Conservation (phyloP, 1,140 invertebrate genomes). For the Sitodiplosis mosellana region DNA sequence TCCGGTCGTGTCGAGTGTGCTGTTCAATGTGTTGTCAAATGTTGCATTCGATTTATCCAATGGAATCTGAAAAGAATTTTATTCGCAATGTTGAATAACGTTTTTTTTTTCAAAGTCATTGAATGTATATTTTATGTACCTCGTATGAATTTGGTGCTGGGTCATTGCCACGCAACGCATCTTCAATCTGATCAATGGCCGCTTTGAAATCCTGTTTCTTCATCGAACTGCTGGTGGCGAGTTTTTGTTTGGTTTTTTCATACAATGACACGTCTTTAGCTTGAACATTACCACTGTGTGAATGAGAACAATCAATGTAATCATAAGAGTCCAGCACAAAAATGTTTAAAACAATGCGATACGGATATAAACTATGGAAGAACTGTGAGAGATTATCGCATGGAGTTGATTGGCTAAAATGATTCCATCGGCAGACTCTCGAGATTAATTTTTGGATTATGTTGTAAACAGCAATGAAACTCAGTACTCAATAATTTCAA, state of each 20-base stretch:
- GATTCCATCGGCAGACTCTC: not conserved
- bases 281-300: conserved; percentile 17
- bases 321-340: too few species aligned
- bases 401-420: not conserved
- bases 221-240: conserved; percentile 21
- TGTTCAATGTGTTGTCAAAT: too few species aligned
- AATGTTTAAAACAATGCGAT: not conserved
- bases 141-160: conserved; percentile 12
- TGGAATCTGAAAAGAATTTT: too few species aligned
- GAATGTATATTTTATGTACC: too few species aligned
- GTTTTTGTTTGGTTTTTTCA: conserved; percentile 17
- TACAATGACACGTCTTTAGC: conserved; percentile 20
- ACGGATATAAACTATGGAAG: not conserved
- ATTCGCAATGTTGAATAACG: too few species aligned
- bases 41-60: too few species aligned
- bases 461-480: too few species aligned
- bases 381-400: not conserved
- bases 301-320: not conserved
- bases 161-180: conserved; percentile 19
- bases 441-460: not conserved
- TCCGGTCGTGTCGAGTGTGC: too few species aligned
- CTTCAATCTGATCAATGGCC: conserved; percentile 23
- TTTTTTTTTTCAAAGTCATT: too few species aligned
- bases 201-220: conserved; percentile 21
- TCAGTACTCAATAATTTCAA: not conserved